Conservation (phyloP, 2,113 vertebrate genomes). For the Willisornis vidua region DNA sequence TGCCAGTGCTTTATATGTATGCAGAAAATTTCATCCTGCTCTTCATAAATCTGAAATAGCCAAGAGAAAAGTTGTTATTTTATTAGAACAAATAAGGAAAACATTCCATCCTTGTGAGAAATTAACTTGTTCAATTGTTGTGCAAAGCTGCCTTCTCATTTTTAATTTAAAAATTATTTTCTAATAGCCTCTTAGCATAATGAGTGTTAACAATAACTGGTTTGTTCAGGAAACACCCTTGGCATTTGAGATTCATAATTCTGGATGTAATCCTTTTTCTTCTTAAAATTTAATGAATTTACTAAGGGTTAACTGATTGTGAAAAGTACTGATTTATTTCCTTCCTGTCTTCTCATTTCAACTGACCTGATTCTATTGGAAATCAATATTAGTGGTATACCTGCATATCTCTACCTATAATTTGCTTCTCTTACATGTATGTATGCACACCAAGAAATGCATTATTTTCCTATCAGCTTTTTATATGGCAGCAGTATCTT, state of each 20-base stretch:
- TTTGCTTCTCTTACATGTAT: not conserved
- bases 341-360: slow-evolving; percentile 58
- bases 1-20: not conserved
- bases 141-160: slow-evolving; percentile 33
- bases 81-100: slow-evolving; percentile 44
- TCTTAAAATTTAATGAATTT: slow-evolving; percentile 74
- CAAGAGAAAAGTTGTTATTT: slow-evolving; percentile 28
- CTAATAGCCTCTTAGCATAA: slow-evolving; percentile 36
- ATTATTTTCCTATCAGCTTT: not conserved
- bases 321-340: slow-evolving; percentile 57
- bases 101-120: slow-evolving; percentile 19
- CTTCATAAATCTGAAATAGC: not conserved
- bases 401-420: not conserved
- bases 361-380: slow-evolving; percentile 47
- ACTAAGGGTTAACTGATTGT: slow-evolving; percentile 52
- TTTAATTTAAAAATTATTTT: slow-evolving; percentile 67
- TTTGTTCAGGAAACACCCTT: slow-evolving; percentile 61
- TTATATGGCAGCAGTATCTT: not conserved
- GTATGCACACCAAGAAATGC: not conserved
- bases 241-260: slow-evolving; percentile 64
- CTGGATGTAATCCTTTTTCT: slow-evolving; percentile 53
- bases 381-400: slow-evolving; percentile 49
- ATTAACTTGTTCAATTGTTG: slow-evolving; percentile 24
- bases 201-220: slow-evolving; percentile 49
- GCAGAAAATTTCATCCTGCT: not conserved